Evolutionary conservation across 2,888 invertebrate genomes (phyloP).

Genomic region (Lutraria lutraria): DNA sequence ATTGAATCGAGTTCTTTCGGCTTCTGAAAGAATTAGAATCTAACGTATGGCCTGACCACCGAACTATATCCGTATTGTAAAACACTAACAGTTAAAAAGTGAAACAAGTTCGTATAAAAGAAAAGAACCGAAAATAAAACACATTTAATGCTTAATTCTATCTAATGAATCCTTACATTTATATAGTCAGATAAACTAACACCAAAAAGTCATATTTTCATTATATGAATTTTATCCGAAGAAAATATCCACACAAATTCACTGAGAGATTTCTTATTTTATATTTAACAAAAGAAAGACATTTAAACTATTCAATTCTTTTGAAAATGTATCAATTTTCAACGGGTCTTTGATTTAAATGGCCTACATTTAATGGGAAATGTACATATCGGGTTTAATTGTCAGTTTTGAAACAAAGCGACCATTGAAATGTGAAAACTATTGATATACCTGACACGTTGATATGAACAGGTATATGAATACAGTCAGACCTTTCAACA

Average conservation of each 20-base stretch:
- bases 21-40: neutral
- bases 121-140: no score
- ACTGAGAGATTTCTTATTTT: neutral
- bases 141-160: no score
- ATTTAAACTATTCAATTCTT: neutral
- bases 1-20: neutral
- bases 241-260: no score
- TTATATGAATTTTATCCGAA: no score
- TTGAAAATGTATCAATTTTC: neutral
- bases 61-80: neutral
- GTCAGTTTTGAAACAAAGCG: neutral
- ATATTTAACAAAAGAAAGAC: neutral
- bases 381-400: neutral
- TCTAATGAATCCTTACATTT: no score
- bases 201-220: no score
- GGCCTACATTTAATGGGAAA: neutral
- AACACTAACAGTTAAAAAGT: neutral
- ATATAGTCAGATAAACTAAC: no score
- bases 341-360: neutral
- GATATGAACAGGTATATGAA: no score
- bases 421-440: slow-evolving; percentile 5
- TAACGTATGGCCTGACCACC: neutral
- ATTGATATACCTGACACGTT: neutral
- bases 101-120: no score
- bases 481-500: no score